Evolutionary conservation across 2,888 invertebrate genomes (phyloP).

Genomic region (Gymnocheta viridis): DNA sequence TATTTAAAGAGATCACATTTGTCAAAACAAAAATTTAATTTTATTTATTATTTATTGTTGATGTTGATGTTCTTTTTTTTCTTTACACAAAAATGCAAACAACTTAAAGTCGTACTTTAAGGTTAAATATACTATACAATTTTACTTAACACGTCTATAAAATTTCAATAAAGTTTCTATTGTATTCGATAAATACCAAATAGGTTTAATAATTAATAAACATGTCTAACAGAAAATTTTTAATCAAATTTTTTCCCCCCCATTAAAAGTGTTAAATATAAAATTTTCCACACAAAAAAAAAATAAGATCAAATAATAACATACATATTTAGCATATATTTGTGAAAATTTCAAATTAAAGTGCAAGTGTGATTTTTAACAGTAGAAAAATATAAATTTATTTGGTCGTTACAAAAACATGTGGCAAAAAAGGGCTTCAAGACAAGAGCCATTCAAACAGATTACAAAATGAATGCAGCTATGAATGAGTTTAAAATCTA

Average conservation of each 20-base stretch:
- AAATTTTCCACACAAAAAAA: conserved; percentile 38
- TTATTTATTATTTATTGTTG: conserved; percentile 29
- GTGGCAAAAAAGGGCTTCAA: too few relatives aligned
- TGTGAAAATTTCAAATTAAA: conserved; percentile 34
- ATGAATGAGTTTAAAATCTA: too few relatives aligned
- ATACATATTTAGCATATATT: conserved; percentile 24
- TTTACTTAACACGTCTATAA: conserved; percentile 41
- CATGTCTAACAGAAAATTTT: conserved; percentile 1
- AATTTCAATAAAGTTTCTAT: conserved; percentile 43
- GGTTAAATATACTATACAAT: conserved; percentile 24
- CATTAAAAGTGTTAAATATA: conserved; percentile 28
- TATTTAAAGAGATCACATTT: conserved; percentile 33
- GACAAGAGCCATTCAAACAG: too few relatives aligned
- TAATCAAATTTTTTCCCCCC: conserved; percentile 1
- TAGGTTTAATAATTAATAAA: conserved; percentile 2
- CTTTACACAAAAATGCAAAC: conserved; percentile 22
- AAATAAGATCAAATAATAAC: neutral
- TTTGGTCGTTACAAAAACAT: neutral
- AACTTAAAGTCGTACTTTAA: conserved; percentile 27
- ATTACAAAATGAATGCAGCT: too few relatives aligned
- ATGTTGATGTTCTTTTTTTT: neutral
- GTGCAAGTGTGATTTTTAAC: conserved; percentile 12
- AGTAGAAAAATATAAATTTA: neutral
- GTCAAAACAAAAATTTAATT: conserved; percentile 46
- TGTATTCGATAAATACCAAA: conserved; percentile 28